These are phyloP conservation scores for Aspidiotus destructor DNA, from an alignment of 2,888 invertebrate genomes.

Conservation along the genomic window DNA sequence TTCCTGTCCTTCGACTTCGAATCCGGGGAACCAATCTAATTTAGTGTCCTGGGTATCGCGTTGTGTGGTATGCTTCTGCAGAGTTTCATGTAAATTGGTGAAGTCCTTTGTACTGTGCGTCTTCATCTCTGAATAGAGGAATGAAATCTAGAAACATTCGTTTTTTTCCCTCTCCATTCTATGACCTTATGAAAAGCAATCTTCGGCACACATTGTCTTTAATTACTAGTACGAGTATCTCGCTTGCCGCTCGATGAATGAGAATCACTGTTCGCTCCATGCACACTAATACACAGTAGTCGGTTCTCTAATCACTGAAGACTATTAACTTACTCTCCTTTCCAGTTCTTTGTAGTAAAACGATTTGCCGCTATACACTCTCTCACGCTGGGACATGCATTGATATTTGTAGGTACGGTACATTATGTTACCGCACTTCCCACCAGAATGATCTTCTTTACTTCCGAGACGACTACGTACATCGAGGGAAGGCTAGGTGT, in stretches of 20 bases:
- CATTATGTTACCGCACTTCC: slow-evolving; percentile 12
- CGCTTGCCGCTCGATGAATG: slow-evolving; percentile 8
- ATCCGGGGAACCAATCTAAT: too few relatives aligned
- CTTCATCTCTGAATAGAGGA: too few relatives aligned
- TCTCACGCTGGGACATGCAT: slow-evolving; percentile 7
- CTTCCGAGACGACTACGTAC: slow-evolving; percentile 16
- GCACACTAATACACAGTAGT: slow-evolving; percentile 21
- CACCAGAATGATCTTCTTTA: slow-evolving; percentile 20
- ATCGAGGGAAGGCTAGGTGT: too few relatives aligned
- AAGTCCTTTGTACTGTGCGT: too few relatives aligned
- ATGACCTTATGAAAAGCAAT: background rate
- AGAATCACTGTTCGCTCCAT: slow-evolving; percentile 14
- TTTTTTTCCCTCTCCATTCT: too few relatives aligned
- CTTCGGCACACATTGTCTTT: background rate
- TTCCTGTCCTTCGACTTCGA: too few relatives aligned
- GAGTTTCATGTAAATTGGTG: too few relatives aligned
- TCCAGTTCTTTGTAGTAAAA: slow-evolving; percentile 31
- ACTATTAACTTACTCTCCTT: slow-evolving; percentile 19
- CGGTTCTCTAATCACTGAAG: slow-evolving; percentile 28
- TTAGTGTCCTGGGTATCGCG: too few relatives aligned
- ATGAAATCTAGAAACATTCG: background rate
- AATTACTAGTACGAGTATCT: background rate
- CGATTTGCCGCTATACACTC: slow-evolving; percentile 17
- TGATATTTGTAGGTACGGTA: background rate
- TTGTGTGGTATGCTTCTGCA: too few relatives aligned